Evolutionary conservation across 1,140 invertebrate species (phyloP), one percentile per base, ranked within the genome.

Genomic region (Papilio dardanus): DNA sequence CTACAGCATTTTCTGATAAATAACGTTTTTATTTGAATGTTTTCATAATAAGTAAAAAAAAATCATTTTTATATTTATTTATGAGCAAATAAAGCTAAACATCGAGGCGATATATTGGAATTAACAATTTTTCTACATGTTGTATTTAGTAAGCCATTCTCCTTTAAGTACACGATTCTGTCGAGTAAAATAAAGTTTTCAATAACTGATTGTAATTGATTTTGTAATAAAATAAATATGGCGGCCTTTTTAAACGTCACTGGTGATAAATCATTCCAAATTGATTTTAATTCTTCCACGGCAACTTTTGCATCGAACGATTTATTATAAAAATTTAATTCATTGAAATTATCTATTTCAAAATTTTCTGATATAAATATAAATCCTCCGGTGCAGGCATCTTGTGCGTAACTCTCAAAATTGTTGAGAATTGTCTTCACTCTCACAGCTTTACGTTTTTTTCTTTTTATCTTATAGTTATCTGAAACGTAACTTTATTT

Each of bases 151-250:
- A 94, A 71, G 19, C 85, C 94, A 74, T 94, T 88, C 84, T 97
- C 96, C 79, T 92, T 85, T 62, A 96, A 92, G 86, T 95, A 96
- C 54, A 95, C 88, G 68, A 96, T 84, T 79, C 96, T 94, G 83
- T 97, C 96, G 28, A 95, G 90, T 16, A 96, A 91, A 40, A 97
- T 88, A n/a, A 96, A 83, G 79, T 95, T 96, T 89, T 97, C 96
- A 79, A 96, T 95, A 12, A 96, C 88, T 77, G 93, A 93, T 84
- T 95, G 93, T 50, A 94, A 82, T 71, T 78, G 71, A 62, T 88
- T 88, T 81, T 93, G 90, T 31, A 92, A 75, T 42, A 85, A 73
- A 78, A 93, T 83, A 78, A 87, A 92, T 46, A 91, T 79, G 74
- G 85, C 89, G 4, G 89, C 88, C 79, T 88, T 94, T 88, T 87